Evolutionary conservation across 1,140 invertebrate genomes (phyloP), one percentile per base, ranked within the genome.

Genomic region (Drosophila pectinifera): DNA sequence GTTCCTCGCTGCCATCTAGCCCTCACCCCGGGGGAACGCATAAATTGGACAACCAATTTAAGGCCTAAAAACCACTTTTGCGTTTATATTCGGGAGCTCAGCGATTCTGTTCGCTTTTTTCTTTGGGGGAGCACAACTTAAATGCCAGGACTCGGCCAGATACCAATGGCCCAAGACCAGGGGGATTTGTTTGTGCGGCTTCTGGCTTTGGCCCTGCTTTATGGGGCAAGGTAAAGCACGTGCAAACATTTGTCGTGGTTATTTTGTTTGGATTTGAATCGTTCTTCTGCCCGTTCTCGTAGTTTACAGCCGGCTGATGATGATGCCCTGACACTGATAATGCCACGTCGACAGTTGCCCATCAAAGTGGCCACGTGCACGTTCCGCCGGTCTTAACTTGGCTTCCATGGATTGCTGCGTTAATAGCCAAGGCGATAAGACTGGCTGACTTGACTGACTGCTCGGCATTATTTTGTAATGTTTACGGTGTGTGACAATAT

Each of bases 31-130:
- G 51, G 84, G 80, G 68, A 77, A 46, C 65, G 77, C 69, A 89
- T 89, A 89, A 89, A 89, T 89, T 89, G 84, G 80, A 80, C 80
- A 89, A 80, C 84, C 84, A 89, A 89, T 89, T 89, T 89, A 84
- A 89, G 83, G 84, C 84, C 84, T 80, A 89, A 89, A 88, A 84
- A 89, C 84, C 84, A 89, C 84, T 89, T 89, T 80, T 68, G 61
- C 83, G 76, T 75, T 89, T 89, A 89, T 89, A 89, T 83, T 82
- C 79, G 59, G 78, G 56, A 61, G 79, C 83, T 80, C 61, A 83
- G 63, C 73, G 41, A n/a, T 51, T 51, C 8, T 5, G 28, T 10
- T 34, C 36, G 14, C 10, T 26, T 54, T 55, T 68, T 77, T 61
- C 51, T 57, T 41, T 13, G 1, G 16, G 8, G 2, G 49, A 67